A percentile compares a stretch with the other conserved stretches of the same genome.
Evolutionary conservation across 2,888 invertebrate species (phyloP).

Genomic region (Theretra japonica): DNA sequence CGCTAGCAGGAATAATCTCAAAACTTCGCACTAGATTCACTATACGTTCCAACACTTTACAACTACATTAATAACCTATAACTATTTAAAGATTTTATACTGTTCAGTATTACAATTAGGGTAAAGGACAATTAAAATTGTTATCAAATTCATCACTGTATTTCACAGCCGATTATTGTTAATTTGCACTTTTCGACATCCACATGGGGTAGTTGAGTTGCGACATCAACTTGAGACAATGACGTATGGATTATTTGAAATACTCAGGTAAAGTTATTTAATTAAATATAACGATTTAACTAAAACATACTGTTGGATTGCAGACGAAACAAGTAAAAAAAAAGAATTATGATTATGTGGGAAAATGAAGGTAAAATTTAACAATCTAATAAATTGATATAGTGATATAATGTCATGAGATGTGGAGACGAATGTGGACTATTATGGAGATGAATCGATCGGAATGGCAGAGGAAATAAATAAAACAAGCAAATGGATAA

Average conservation of each 20-base stretch:
- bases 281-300: too few relatives aligned
- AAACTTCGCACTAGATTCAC: not conserved
- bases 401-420: too few relatives aligned
- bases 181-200: constrained; percentile 57
- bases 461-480: constrained; percentile 50
- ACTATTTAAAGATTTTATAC: constrained; percentile 24
- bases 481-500: constrained; percentile 70
- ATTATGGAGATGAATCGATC: not conserved
- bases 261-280: too few relatives aligned
- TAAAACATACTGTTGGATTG: too few relatives aligned
- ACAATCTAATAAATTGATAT: not conserved
- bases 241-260: too few relatives aligned
- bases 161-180: constrained; percentile 68
- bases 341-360: too few relatives aligned
- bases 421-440: too few relatives aligned
- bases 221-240: too few relatives aligned
- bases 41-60: not conserved
- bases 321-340: too few relatives aligned
- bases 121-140: constrained; percentile 38
- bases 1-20: not conserved
- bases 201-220: constrained; percentile 2
- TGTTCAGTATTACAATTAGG: constrained; percentile 31
- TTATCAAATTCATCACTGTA: constrained; percentile 64
- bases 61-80: not conserved
- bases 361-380: not conserved